Evolutionary conservation across 2,113 vertebrate species (phyloP).

Genomic region (Forbesichthys agassizii): DNA sequence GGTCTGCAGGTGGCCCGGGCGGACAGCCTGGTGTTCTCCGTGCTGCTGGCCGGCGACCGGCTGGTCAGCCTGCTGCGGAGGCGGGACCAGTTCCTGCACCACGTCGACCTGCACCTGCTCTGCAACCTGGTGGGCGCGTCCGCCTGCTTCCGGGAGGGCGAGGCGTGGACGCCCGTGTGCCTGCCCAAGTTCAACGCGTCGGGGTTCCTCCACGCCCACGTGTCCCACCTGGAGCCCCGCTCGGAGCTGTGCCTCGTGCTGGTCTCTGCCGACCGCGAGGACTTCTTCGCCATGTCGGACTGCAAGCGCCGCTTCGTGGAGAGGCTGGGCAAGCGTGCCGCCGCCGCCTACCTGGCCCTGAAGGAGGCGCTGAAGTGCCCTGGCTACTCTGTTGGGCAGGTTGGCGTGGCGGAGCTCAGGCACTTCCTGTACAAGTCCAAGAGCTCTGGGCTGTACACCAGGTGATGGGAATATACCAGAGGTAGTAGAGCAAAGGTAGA

Average conservation of each 20-base stretch:
- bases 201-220: conserved; percentile 95
- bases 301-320: conserved; percentile 92
- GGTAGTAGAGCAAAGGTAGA: too few relatives aligned
- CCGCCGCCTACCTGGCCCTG: conserved; percentile 80
- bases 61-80: conserved; percentile 92
- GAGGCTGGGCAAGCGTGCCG: conserved; percentile 85
- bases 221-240: conserved; percentile 91
- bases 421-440: conserved; percentile 99
- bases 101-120: conserved; percentile 95
- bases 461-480: conserved; percentile 75
- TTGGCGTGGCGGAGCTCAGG: conserved; percentile 90
- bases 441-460: conserved; percentile 96
- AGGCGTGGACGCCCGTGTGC: conserved; percentile 97
- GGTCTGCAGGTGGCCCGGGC: conserved; percentile 91
- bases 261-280: conserved; percentile 91
- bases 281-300: conserved; percentile 93
- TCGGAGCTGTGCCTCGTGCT: conserved; percentile 92
- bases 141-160: conserved; percentile 92
- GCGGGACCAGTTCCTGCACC: conserved; percentile 95
- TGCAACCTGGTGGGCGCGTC: conserved; percentile 96
- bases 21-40: conserved; percentile 92
- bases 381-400: conserved; percentile 86
- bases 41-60: conserved; percentile 89
- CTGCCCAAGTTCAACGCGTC: conserved; percentile 94
- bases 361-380: conserved; percentile 85